Percentiles rank a stretch among this genome's conserved stretches.
These are phyloP conservation scores for Noctuana brunneofusca DNA, from an alignment of 2,888 invertebrate genomes.

Conservation along the genomic window DNA sequence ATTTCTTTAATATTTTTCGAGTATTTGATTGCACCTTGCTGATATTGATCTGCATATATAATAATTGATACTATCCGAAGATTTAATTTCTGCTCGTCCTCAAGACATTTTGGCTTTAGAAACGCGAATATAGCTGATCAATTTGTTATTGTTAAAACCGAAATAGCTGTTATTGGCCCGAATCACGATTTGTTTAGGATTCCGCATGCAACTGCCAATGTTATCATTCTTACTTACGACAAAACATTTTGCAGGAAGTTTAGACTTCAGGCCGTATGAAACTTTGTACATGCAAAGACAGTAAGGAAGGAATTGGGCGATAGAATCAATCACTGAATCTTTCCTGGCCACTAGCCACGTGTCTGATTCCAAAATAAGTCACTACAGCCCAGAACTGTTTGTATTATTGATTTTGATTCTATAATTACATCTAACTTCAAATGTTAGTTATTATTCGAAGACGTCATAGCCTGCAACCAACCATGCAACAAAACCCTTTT, in stretches of 20 bases:
- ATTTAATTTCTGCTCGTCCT: not conserved
- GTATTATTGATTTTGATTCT: no score
- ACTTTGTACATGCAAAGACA: not conserved
- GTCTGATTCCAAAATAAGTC: no score
- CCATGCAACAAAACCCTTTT: no score
- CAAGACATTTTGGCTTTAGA: not conserved
- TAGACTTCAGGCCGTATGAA: not conserved
- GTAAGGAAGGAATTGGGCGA: not conserved
- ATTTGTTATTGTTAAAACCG: conserved; percentile 17
- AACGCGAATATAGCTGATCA: not conserved
- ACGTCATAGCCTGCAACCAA: no score
- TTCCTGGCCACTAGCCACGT: not conserved
- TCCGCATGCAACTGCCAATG: conserved; percentile 25
- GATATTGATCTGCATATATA: not conserved
- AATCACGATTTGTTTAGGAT: conserved; percentile 15
- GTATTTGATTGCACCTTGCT: no score
- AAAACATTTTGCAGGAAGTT: conserved; percentile 12
- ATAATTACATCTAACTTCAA: no score
- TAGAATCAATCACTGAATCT: not conserved
- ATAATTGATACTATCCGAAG: not conserved
- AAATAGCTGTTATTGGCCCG: conserved; percentile 17
- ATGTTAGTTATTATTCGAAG: no score
- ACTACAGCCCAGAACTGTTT: no score
- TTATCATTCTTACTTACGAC: conserved; percentile 8
- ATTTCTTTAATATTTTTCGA: no score